A percentile compares a stretch with the other conserved stretches of the same genome.
These are phyloP conservation scores for Seriola aureovittata DNA, from an alignment of 2,113 vertebrate genomes.

Conservation along the genomic window DNA sequence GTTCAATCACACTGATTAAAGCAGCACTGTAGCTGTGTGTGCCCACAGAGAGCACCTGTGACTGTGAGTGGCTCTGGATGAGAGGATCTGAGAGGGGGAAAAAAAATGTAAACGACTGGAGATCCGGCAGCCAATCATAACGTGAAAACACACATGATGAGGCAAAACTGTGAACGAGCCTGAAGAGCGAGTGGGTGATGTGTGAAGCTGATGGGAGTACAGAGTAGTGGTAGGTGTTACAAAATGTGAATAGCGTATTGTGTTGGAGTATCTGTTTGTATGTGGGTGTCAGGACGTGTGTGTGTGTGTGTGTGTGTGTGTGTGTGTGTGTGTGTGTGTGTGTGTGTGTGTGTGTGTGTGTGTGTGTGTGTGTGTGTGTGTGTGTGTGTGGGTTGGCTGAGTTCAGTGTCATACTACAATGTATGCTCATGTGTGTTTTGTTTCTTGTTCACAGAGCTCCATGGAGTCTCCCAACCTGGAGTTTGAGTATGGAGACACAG, in stretches of 20 bases:
- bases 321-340: too few relatives aligned
- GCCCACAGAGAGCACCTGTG: not conserved
- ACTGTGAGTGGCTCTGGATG: not conserved
- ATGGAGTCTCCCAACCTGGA: conserved; percentile 95
- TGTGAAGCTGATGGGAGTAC: not conserved
- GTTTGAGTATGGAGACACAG: conserved; percentile 94
- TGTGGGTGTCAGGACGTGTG: conserved; percentile 34
- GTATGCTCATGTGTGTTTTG: conserved; percentile 19
- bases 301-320: not conserved
- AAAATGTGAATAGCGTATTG: conserved; percentile 6
- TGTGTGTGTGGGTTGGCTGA: conserved; percentile 2
- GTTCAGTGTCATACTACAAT: not conserved
- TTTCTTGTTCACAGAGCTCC: conserved; percentile 87
- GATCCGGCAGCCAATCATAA: conserved; percentile 37
- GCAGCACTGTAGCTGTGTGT: not conserved
- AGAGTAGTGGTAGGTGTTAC: conserved; percentile 39
- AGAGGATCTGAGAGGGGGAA: conserved; percentile 7
- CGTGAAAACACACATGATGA: not conserved
- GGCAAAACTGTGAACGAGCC: conserved; percentile 37
- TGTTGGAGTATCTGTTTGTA: conserved; percentile 48
- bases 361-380: too few relatives aligned
- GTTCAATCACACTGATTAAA: conserved; percentile 36
- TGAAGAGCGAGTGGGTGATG: conserved; percentile 22
- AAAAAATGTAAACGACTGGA: conserved; percentile 39
- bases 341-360: not conserved